Evolutionary conservation across 2,888 invertebrate genomes (phyloP), one percentile per base, ranked within the genome.

Genomic region (Noctua fimbriata): DNA sequence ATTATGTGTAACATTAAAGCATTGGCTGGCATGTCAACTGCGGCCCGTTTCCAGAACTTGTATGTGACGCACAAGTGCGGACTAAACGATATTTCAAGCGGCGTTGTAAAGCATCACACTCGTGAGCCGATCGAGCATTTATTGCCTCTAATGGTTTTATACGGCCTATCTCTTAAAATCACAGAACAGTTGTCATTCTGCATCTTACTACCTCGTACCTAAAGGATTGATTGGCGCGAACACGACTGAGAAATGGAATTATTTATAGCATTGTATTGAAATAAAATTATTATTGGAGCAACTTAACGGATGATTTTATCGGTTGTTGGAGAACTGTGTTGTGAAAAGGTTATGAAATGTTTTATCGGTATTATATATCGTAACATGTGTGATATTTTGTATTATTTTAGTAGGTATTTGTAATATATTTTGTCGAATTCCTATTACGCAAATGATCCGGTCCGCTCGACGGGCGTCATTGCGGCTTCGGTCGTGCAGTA

Each of bases 401-500:
- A 74, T 67, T 47, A 76, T 65, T 79, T 86, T 74, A 69, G 16
- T 63, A 36, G 24, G 44, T 73, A 79, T 69, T 83, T 88, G 85
- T 89, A 88, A 83, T 89, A 91, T 90, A 93, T 94, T 91, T 94
- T 95, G 94, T 94, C 93, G 92, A 95, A 96, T 94, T 95, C 92
- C 89, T 94, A 94, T 95, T 93, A 96, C 92, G 94, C 94, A 95
- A 96, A 95, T 95, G 95, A 95, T 95, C 95, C 94, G 95, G 93
- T 95, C 93, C 92, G 93, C 91, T 94, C 94, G 92, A 90, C 93
- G 91, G 93, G 93, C 94, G 94, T 94, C 95, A 94, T 94, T 95
- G 96, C 94, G 94, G 95, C 95, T 94, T 92, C 93, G 92, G 94
- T 95, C 95, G 96, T 96, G 96, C 95, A 87, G 94, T 96, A 97